Percentiles rank a stretch among this genome's conserved stretches.
phyloP scores from a whole-genome alignment of 2,888 invertebrate species.

The Sinohyriopsis cumingii region DNA sequence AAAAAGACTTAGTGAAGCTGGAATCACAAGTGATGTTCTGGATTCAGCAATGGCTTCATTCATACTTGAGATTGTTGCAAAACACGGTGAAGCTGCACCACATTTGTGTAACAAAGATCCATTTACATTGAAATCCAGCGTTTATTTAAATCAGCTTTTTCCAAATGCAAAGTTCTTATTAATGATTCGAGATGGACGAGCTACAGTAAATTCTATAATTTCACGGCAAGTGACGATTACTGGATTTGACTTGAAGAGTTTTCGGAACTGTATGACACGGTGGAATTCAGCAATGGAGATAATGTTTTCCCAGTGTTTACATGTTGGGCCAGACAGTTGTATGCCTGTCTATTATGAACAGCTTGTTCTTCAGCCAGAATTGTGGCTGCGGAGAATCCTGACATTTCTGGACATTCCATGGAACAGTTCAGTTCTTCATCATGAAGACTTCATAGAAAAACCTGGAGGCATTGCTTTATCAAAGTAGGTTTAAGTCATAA shows the following conservation, averaged over 20 bases:
- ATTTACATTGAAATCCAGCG: constrained; percentile 96
- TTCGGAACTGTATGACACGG: constrained; percentile 91
- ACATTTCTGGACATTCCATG: constrained; percentile 92
- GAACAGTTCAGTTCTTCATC: constrained; percentile 96
- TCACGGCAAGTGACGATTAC: constrained; percentile 91
- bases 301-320: constrained; percentile 79
- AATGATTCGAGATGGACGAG: constrained; percentile 98
- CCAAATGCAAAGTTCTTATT: constrained; percentile 98
- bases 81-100: constrained; percentile 91
- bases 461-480: constrained; percentile 94
- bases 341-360: constrained; percentile 96
- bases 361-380: constrained; percentile 92
- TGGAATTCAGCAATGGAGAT: constrained; percentile 97
- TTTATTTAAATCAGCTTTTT: constrained; percentile 94
- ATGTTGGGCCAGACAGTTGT: constrained; percentile 77
- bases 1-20: constrained; percentile 59
- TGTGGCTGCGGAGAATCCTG: constrained; percentile 90
- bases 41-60: constrained; percentile 97
- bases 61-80: constrained; percentile 85
- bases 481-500: constrained; percentile 79
- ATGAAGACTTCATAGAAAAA: constrained; percentile 97
- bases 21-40: constrained; percentile 89
- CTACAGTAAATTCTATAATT: constrained; percentile 98
- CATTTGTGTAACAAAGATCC: constrained; percentile 99
- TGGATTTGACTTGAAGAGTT: constrained; percentile 94